These are phyloP conservation scores for Sinelater perroti DNA, from an alignment of 2,888 invertebrate genomes.

Conservation along the genomic window DNA sequence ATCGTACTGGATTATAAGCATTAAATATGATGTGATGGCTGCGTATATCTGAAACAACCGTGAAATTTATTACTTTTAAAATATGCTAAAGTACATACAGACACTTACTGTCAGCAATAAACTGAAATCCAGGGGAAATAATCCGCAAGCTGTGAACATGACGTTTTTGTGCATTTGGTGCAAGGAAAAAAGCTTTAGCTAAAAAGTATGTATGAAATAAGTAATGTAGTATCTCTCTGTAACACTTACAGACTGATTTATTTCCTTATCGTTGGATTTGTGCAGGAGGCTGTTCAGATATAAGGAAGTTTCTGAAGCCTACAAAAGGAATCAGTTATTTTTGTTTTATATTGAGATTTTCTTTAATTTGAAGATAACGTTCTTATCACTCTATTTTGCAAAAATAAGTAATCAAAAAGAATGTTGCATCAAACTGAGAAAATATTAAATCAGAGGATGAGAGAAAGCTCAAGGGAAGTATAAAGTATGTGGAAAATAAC, in stretches of 20 bases:
- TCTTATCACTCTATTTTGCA: no score
- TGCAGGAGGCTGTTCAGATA: constrained; percentile 22
- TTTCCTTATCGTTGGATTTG: background rate
- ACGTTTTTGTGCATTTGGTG: constrained; percentile 39
- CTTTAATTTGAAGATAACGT: no score
- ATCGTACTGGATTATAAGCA: constrained; percentile 43
- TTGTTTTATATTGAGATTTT: no score
- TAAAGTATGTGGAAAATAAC: no score
- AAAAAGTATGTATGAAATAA: background rate
- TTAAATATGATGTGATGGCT: constrained; percentile 40
- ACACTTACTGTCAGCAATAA: constrained; percentile 40
- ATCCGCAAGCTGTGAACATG: constrained; percentile 40
- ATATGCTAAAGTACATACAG: background rate
- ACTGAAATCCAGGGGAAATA: constrained; percentile 42
- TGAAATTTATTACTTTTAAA: background rate
- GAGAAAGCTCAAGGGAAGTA: no score
- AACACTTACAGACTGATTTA: constrained; percentile 22
- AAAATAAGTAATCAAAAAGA: no score
- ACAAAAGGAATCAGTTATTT: no score
- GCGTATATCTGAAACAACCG: constrained; percentile 39
- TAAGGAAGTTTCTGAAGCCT: background rate
- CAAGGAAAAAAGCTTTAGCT: constrained; percentile 41
- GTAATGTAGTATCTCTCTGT: background rate
- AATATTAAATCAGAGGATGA: no score
- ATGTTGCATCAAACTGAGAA: no score